Percentiles rank a stretch among this genome's conserved stretches.
These are phyloP conservation scores for Leptodirus hochenwartii DNA, from an alignment of 2,888 invertebrate genomes.

Conservation along the genomic window DNA sequence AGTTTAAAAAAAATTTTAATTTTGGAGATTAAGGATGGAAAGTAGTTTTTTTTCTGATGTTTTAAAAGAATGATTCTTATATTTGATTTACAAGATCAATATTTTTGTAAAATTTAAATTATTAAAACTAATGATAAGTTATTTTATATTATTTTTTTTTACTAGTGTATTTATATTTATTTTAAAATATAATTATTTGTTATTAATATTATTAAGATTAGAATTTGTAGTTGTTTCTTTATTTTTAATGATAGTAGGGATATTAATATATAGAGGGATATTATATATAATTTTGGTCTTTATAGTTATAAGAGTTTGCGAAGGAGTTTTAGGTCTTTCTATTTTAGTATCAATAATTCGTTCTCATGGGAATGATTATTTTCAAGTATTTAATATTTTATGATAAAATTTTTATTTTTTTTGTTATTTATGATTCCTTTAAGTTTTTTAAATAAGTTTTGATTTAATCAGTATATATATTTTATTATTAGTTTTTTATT, in stretches of 20 bases:
- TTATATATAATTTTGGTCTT: no score
- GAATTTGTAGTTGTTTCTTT: constrained; percentile 39
- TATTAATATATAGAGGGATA: no score
- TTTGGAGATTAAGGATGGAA: constrained; percentile 48
- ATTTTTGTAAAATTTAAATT: constrained; percentile 49
- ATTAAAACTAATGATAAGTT: constrained; percentile 37
- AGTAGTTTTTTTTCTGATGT: constrained; percentile 36
- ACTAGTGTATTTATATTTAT: constrained; percentile 33
- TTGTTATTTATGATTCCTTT: constrained; percentile 32
- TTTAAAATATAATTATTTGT: constrained; percentile 38
- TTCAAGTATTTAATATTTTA: constrained; percentile 37
- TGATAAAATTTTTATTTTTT: constrained; percentile 36
- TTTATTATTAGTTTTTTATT: constrained; percentile 31
- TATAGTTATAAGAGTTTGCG: constrained; percentile 45
- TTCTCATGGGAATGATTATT: constrained; percentile 43
- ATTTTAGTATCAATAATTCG: constrained; percentile 39
- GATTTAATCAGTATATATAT: constrained; percentile 33
- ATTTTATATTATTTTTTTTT: constrained; percentile 18
- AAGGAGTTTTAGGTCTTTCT: constrained; percentile 41
- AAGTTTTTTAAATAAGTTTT: constrained; percentile 34
- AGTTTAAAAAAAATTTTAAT: constrained; percentile 50
- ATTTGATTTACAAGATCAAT: constrained; percentile 51
- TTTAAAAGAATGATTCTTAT: constrained; percentile 37
- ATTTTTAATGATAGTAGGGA: constrained; percentile 34
- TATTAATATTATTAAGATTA: constrained; percentile 38